Evolutionary conservation across 2,888 invertebrate genomes (phyloP).

Genomic region (Molorchus minor): DNA sequence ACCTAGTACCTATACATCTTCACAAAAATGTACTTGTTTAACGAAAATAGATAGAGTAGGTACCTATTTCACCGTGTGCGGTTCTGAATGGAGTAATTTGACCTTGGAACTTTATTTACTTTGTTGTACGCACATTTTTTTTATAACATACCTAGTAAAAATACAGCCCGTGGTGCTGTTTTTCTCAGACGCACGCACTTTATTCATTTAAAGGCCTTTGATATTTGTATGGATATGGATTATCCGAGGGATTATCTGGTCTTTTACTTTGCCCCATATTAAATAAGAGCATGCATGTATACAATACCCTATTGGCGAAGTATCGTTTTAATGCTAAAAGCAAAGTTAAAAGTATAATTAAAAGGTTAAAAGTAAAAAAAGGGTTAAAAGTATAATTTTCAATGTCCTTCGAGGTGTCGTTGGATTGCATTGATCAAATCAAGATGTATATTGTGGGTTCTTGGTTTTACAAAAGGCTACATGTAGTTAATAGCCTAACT

Average conservation of each 20-base stretch:
- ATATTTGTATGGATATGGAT: neutral
- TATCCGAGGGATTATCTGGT: neutral
- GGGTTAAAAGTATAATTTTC: too few species aligned
- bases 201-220: neutral
- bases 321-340: too few species aligned
- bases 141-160: conserved; percentile 15
- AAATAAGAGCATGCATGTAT: neutral
- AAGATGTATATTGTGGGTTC: too few species aligned
- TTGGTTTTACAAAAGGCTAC: too few species aligned
- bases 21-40: neutral
- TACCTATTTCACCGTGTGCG: neutral
- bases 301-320: neutral
- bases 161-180: too few species aligned
- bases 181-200: too few species aligned
- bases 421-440: too few species aligned
- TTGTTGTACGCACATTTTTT: conserved; percentile 26
- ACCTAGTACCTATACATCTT: neutral
- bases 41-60: neutral
- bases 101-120: conserved; percentile 35
- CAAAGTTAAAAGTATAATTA: too few species aligned
- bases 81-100: conserved; percentile 19
- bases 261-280: neutral
- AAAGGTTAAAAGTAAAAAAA: too few species aligned
- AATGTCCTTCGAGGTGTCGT: too few species aligned
- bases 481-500: too few species aligned